Base-by-base conservation (phyloP, 2,888 invertebrate species). In the Parochlus steinenii region DNA sequence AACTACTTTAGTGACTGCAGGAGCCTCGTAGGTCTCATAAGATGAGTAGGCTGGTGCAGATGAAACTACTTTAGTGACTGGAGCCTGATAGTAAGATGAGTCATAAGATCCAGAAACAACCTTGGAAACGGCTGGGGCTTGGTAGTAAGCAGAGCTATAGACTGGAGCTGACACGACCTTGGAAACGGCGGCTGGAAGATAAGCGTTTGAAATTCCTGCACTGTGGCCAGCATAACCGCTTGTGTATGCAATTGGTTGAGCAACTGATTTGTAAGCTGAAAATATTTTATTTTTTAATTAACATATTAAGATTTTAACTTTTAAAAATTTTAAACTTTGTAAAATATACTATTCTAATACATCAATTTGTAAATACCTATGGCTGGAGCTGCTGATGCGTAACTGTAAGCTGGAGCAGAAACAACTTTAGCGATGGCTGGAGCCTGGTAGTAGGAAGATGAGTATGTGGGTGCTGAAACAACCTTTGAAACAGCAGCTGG, bases 21-120 rank as follows among this genome's bases (percentile, higher is more conserved):
- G 40, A 30, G 42, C 36, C 17, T 33, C 39, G 29, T 45, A 43
- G 12, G 37, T 11, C 6, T 14, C 28, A 8, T 28, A 18, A 30
- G 30, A 23, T 15, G 31, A 11, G 31, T 34, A 26, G n/a, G 23
- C 31, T 12, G 43, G 19, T n/a, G 3, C 8, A 5, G 30, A 11
- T 3, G 30, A 28, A 4, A 29, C 28, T 10, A 7, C n/a, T 19
- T 30, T 30, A 29, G 31, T 36, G 26, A 43, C 30, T 5, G 30
- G 30, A 11, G 17, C 18, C 17, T 17, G 18, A 11, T 30, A 30
- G 19, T 22, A 7, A 10, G 6, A 22, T 7, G 22, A 6, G 6
- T 22, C 7, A 22, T 22, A 22, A 22, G 22, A 22, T 7, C 7
- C 7, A 22, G 22, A 6, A 22, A 15, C 18, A 16, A 30, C 30